Base-by-base conservation (phyloP, 2,888 invertebrate genomes). In the Mystacides longicornis region DNA sequence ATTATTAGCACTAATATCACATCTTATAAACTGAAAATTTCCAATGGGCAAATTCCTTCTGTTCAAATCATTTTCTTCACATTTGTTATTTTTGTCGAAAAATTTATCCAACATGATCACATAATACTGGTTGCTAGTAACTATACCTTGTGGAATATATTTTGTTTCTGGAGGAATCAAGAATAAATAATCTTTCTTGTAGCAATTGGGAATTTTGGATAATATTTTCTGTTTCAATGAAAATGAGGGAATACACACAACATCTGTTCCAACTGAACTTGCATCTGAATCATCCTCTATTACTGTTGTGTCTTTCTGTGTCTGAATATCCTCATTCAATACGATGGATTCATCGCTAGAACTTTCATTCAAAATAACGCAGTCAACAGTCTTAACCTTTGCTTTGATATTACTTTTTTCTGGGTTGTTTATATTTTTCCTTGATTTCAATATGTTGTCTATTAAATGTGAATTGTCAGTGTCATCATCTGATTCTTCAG, bases 291-390 rank as follows among this genome's bases (percentile, higher is more conserved):
- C 37, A 37, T 14, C 3, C 37, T 37, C 37, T 7, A 37, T 37
- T 37, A 37, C 4, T n/a, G 37, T 43, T 43, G 33, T 56, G 20
- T 16, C n/a, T n/a, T n/a, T 23, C 27, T 21, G 48, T 18, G 18
- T 19, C 42, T 3, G 21, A 50, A 21, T 7, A 1, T 47, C 37
- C 42, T 57, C 57, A 42, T 19, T 31, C 2, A 58, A 21, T 14
- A 58, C 42, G 46, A 58, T 46, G 19, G 55, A 58, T 21, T 58
- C 58, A 47, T 58, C 58, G 46, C 57, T 57, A 11, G 54, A 55
- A 42, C 54, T 55, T 31, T 54, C 54, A 23, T 52, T 48, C 16
- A 52, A 21, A 33, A 47, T 48, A 46, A 52, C 37, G 37, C 52
- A 52, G 23, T 27, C 16, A n/a, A n/a, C n/a, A n/a, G n/a, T n/a